Evolutionary conservation across 1,140 invertebrate species (phyloP).

Genomic region (Pogonognathellus flavescens): DNA sequence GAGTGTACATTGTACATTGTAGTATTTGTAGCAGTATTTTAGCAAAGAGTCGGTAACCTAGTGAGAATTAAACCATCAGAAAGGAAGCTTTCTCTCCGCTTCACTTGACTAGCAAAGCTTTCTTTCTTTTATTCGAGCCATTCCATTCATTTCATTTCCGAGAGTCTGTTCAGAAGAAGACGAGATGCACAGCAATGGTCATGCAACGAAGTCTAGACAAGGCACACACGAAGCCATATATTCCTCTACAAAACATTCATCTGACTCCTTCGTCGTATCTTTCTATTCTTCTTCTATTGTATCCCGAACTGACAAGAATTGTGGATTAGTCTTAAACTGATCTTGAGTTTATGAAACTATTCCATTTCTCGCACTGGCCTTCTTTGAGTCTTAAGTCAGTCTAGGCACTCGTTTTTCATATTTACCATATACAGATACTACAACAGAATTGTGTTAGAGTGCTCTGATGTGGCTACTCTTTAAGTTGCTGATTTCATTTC

Average conservation of each 20-base stretch:
- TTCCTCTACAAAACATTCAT: neutral
- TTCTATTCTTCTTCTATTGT: neutral
- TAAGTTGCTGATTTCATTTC: slow-evolving; percentile 42
- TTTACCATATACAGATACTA: neutral
- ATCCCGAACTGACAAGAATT: slow-evolving; percentile 38
- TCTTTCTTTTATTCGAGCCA: neutral
- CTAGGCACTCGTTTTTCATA: neutral
- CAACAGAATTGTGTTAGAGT: neutral
- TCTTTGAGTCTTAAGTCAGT: neutral
- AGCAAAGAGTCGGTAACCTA: neutral
- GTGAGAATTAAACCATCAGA: neutral
- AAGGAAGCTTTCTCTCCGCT: neutral
- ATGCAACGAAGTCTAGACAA: neutral
- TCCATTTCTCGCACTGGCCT: neutral
- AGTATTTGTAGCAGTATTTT: neutral
- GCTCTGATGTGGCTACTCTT: neutral
- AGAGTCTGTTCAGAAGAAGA: neutral
- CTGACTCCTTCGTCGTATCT: neutral
- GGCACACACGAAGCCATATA: neutral
- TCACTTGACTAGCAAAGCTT: neutral
- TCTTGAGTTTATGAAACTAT: slow-evolving; percentile 28
- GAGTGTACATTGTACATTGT: too few species aligned
- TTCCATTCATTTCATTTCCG: slow-evolving; percentile 18
- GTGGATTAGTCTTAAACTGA: slow-evolving; percentile 46
- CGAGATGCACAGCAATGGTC: neutral